Base-by-base conservation (phyloP, 1,140 invertebrate species). In the Asbolus verrucosus region DNA sequence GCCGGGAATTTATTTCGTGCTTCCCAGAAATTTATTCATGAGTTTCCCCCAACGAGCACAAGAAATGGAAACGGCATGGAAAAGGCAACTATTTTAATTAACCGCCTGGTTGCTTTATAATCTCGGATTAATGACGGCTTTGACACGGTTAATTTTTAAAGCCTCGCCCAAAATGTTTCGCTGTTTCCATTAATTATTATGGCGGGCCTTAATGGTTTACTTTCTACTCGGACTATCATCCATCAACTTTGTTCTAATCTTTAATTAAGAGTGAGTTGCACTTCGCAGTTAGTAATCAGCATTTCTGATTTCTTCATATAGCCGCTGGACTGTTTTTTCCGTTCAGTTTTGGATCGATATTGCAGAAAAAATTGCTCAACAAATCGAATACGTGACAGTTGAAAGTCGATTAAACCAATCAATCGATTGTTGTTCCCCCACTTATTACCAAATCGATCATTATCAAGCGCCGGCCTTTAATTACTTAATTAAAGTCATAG, bases 61-160 rank as follows among this genome's bases (percentile, higher is more conserved):
- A n/a, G n/a, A n/a, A n/a, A n/a, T n/a, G n/a, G n/a, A n/a, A n/a
- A n/a, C n/a, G n/a, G n/a, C n/a, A 27, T 27, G 24, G 3, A 8
- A 27, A n/a, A n/a, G 24, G 8, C 8, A 8, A 36, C 14, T 27
- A n/a, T 63, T 63, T 39, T 41, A 59, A 59, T 59, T 59, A 41
- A 41, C 39, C 61, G 21, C 19, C n/a, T 19, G 6, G 16, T 63
- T 5, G 15, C 19, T 38, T 63, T 39, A 16, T 63, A 19, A 39
- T 63, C 39, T 11, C 18, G 27, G 31, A 38, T 27, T 63, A 63
- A 14, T 63, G 61, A 39, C 61, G 19, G 27, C 14, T 63, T 63
- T 63, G 61, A 63, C 61, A 63, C 39, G 61, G 36, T 63, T 41
- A 36, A 62, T 62, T 62, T 36, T 36, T 30, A 27, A 24, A 15